Evolutionary conservation across 2,113 vertebrate species (phyloP), one percentile per base, ranked within the genome.

Genomic region (Zootoca vivipara): DNA sequence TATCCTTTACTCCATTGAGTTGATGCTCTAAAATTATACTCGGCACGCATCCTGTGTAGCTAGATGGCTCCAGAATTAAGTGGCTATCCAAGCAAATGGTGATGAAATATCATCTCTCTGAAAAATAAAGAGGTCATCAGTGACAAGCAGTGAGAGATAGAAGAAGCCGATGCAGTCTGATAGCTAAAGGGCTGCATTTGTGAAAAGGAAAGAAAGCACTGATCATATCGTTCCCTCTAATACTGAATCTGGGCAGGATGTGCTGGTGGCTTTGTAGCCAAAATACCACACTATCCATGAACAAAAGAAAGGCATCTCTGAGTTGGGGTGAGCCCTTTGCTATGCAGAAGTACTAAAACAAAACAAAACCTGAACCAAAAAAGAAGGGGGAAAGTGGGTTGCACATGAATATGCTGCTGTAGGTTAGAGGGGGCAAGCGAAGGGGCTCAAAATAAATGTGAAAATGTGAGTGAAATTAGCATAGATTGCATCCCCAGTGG

Each of bases 21-120:
- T 0, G 42, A 69, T 93, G 24, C 78, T 93, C 88, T 93, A 87
- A 85, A 91, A 94, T 90, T 3, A 38, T 89, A 46, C 40, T 93
- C 77, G 89, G 38, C 58, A 90, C 18, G 7, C 65, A 89, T 78
- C 92, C 83, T 4, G 46, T 83, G 18, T 74, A 90, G 75, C 79
- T 69, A 88, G 87, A 92, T 91, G 81, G 42, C 72, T 85, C 82
- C 75, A 46, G 94, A 93, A 92, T 93, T 94, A 91, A 95, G 92
- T 82, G 79, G 26, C 42, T 89, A 13, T 90, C 83, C 46, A 89
- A 75, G 78, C 38, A 18, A 81, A 62, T 82, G 38, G 85, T 58
- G 56, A 90, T 88, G 91, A 90, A 95, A 91, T 56, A 92, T 46
- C 62, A 92, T 46, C 62, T 78, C 65, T 89, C 2, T 82, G 74